These are phyloP conservation scores for Parotia lawesii DNA, from an alignment of 2,113 vertebrate genomes.

Conservation along the genomic window DNA sequence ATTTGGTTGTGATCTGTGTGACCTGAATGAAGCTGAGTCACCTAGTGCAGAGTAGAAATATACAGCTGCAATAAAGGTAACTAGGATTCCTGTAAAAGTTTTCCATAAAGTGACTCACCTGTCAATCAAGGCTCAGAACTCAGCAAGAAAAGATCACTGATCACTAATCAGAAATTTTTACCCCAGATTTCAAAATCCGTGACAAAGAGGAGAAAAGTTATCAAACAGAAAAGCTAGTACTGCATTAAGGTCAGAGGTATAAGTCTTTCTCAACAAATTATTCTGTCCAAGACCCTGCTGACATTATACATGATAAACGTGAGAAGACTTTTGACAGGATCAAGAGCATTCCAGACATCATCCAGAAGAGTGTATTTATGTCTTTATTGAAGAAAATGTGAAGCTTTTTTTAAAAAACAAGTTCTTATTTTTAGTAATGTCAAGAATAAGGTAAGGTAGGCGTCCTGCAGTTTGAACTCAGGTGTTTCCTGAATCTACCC, in stretches of 20 bases:
- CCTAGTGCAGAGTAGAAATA: background rate
- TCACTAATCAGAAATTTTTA: background rate
- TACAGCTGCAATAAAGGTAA: background rate
- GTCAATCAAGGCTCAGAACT: background rate
- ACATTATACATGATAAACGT: background rate
- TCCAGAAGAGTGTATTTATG: background rate
- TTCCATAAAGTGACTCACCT: background rate
- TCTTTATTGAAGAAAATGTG: background rate
- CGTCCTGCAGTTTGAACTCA: background rate
- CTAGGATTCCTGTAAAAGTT: background rate
- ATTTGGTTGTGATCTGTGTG: background rate
- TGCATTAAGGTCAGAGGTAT: background rate
- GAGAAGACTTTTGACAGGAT: background rate
- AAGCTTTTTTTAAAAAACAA: background rate
- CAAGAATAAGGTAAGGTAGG: background rate
- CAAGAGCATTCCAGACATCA: background rate
- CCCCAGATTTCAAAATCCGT: background rate
- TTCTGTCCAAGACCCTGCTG: background rate
- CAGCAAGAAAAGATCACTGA: background rate
- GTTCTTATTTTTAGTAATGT: background rate
- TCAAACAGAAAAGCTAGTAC: background rate
- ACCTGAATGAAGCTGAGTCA: background rate
- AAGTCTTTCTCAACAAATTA: background rate
- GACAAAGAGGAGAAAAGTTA: background rate
- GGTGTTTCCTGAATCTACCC: background rate